A percentile compares a stretch with the other conserved stretches of the same genome.
phyloP scores from a whole-genome alignment of 2,888 invertebrate genomes.

The Meiosimyza decipiens region DNA sequence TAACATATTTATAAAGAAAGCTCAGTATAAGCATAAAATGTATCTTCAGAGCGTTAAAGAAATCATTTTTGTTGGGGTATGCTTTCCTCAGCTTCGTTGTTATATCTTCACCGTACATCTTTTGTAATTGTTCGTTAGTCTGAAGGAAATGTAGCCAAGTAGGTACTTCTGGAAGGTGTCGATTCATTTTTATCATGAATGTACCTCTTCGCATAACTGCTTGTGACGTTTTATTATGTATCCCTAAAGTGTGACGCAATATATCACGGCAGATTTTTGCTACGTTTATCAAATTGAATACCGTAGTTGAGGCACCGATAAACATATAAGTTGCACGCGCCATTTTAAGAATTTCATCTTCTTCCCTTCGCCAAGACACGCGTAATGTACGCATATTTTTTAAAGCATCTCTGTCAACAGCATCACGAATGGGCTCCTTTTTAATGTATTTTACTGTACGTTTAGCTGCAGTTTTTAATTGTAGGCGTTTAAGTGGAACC shows the following conservation, averaged over 20 bases:
- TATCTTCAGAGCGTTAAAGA: conserved; percentile 55
- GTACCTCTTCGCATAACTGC: conserved; percentile 74
- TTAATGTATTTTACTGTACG: conserved; percentile 30
- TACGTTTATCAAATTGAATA: conserved; percentile 56
- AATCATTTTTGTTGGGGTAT: conserved; percentile 56
- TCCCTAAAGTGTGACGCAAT: conserved; percentile 68
- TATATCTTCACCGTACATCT: conserved; percentile 65
- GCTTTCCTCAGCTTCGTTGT: conserved; percentile 59
- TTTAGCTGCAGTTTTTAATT: conserved; percentile 31
- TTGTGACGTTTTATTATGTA: conserved; percentile 75
- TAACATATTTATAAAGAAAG: conserved; percentile 56
- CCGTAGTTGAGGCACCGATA: conserved; percentile 64
- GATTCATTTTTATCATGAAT: conserved; percentile 72
- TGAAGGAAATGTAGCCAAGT: conserved; percentile 73
- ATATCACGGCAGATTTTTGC: conserved; percentile 71
- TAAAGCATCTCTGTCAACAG: conserved; percentile 74
- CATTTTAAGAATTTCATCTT: conserved; percentile 77
- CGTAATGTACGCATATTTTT: conserved; percentile 72
- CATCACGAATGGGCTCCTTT: conserved; percentile 69
- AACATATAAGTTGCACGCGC: conserved; percentile 74
- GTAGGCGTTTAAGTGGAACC: conserved; percentile 37
- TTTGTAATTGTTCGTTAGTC: conserved; percentile 69
- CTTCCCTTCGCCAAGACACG: conserved; percentile 75
- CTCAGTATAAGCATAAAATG: conserved; percentile 63
- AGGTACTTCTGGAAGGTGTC: conserved; percentile 71